These are phyloP conservation scores for Genyomyrus donnyi DNA, from an alignment of 2,113 vertebrate species.

Conservation along the genomic window DNA sequence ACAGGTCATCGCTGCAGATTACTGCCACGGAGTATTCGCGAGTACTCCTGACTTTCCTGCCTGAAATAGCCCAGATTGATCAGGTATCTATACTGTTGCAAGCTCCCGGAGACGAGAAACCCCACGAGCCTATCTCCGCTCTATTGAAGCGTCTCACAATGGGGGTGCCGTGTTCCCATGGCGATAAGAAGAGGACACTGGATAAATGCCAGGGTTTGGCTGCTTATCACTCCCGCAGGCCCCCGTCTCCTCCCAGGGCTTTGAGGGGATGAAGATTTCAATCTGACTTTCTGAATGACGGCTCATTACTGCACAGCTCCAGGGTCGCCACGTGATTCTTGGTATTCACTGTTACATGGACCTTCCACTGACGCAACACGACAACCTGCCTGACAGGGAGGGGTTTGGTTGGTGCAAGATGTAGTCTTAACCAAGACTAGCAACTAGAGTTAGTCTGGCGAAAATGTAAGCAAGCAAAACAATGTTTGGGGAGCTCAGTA, in stretches of 20 bases:
- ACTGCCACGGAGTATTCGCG: neutral
- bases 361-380: too few species aligned
- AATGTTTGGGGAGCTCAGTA: neutral
- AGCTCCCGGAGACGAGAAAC: neutral
- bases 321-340: neutral
- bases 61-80: neutral
- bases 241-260: slow-evolving; percentile 3
- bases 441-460: neutral
- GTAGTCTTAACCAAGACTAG: neutral
- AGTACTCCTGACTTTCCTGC: neutral
- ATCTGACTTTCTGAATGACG: slow-evolving; percentile 7
- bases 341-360: neutral
- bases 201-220: slow-evolving; percentile 2
- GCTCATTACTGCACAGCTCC: slow-evolving; percentile 9
- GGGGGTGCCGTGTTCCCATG: slow-evolving; percentile 4
- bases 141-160: neutral
- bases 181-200: slow-evolving; percentile 6
- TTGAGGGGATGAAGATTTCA: slow-evolving; percentile 15
- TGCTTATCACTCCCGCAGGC: neutral
- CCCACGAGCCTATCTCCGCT: neutral
- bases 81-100: neutral
- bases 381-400: neutral
- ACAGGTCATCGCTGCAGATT: neutral
- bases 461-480: neutral
- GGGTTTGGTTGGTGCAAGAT: neutral